These are phyloP conservation scores for Leptinotarsa haldemani DNA, from an alignment of 2,888 invertebrate species.

Conservation along the genomic window DNA sequence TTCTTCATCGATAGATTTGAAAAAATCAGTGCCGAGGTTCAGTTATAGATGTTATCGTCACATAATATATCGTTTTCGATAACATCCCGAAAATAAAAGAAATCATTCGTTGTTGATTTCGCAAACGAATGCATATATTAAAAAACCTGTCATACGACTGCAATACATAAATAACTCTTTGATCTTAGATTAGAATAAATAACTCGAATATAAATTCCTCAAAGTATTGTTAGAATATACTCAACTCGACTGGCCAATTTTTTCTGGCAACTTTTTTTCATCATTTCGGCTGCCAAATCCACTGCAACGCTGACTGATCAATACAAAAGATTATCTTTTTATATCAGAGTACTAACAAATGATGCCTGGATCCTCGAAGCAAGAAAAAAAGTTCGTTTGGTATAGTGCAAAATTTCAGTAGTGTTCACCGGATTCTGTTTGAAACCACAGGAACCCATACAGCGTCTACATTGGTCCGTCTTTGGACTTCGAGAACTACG, in stretches of 20 bases:
- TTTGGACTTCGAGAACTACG: constrained; percentile 9
- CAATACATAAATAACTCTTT: background rate
- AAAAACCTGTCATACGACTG: no score
- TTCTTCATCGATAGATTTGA: no score
- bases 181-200: background rate
- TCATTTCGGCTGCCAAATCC: background rate
- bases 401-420: background rate
- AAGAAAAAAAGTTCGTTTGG: background rate
- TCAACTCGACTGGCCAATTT: background rate
- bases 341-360: no score
- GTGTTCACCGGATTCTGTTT: constrained; percentile 1
- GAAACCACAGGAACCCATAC: constrained; percentile 23
- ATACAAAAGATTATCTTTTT: no score
- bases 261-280: constrained; percentile 10
- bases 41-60: no score
- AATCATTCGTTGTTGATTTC: no score
- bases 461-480: constrained; percentile 3
- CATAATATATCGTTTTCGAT: no score
- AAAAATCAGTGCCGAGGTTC: no score
- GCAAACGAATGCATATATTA: no score
- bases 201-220: background rate
- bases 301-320: background rate
- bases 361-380: background rate
- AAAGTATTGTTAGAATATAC: background rate
- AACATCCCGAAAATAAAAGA: no score